A percentile compares a stretch with the other conserved stretches of the same genome.
Conservation (phyloP, 2,797 vertebrate species). For the Hipposideros larvatus region DNA sequence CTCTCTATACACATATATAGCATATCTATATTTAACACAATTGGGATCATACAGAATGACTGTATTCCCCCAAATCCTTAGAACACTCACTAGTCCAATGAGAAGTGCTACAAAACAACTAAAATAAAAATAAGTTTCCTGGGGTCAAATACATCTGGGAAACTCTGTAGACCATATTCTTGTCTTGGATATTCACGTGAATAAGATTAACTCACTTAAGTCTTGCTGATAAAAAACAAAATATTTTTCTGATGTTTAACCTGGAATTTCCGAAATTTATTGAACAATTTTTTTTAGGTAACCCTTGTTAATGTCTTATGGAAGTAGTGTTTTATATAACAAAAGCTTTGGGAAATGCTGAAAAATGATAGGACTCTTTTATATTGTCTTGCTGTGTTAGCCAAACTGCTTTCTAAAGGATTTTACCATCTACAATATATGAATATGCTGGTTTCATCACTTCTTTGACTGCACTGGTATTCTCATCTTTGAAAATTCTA, state of each 20-base stretch:
- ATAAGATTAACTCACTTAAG: background rate
- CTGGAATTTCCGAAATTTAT: background rate
- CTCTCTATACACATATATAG: background rate
- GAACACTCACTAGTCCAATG: background rate
- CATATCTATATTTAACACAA: constrained; percentile 29
- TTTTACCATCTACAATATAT: background rate
- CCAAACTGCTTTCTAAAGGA: constrained; percentile 5
- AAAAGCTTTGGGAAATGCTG: background rate
- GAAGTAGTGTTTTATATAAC: background rate
- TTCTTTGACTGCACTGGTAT: background rate
- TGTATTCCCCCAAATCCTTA: background rate
- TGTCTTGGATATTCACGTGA: background rate
- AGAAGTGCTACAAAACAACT: background rate
- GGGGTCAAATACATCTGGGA: constrained; percentile 23
- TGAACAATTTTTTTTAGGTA: background rate
- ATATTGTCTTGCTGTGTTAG: background rate
- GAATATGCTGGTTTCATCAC: background rate
- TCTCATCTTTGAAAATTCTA: constrained; percentile 47
- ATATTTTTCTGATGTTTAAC: background rate
- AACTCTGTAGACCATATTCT: background rate
- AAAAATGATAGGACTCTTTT: background rate
- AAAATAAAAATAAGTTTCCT: constrained; percentile 48
- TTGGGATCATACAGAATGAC: background rate
- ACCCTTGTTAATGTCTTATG: background rate
- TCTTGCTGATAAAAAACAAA: background rate